These are phyloP conservation scores for Protodeltote pygarga DNA, from an alignment of 2,888 invertebrate species.

Conservation along the genomic window DNA sequence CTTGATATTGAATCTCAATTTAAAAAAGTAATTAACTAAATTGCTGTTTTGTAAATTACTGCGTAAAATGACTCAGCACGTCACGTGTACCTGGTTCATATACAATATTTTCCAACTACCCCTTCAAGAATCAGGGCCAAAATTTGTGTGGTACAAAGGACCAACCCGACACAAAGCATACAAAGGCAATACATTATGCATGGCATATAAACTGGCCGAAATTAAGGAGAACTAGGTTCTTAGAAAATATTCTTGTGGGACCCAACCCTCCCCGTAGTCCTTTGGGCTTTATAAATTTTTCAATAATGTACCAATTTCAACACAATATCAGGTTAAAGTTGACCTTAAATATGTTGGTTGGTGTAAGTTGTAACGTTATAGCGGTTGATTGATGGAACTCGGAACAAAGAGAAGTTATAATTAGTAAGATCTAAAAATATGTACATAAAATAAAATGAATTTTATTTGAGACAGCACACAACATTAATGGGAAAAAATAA, in stretches of 20 bases:
- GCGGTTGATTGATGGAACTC: too few species aligned
- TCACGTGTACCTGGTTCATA: background rate
- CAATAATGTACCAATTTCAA: conserved; percentile 68
- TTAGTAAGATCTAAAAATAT: too few species aligned
- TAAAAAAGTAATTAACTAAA: too few species aligned
- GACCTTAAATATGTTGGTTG: conserved; percentile 55
- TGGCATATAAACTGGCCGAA: conserved; percentile 52
- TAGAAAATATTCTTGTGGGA: conserved; percentile 44
- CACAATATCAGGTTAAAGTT: conserved; percentile 65
- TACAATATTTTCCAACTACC: conserved; percentile 4
- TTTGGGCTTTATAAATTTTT: conserved; percentile 59
- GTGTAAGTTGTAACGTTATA: conserved; percentile 13
- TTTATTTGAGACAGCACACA: too few species aligned
- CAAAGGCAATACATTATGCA: conserved; percentile 51
- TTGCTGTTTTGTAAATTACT: too few species aligned
- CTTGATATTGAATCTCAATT: too few species aligned
- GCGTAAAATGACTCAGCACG: too few species aligned
- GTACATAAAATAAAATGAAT: too few species aligned
- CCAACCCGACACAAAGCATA: conserved; percentile 24
- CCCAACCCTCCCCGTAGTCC: conserved; percentile 45
- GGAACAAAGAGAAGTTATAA: too few species aligned
- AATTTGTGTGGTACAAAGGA: conserved; percentile 27
- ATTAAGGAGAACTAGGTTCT: conserved; percentile 51
- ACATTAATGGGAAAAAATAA: too few species aligned
- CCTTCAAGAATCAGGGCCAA: conserved; percentile 17